Evolutionary conservation across 2,888 invertebrate genomes (phyloP).

Genomic region (Ptychoptera contaminata): DNA sequence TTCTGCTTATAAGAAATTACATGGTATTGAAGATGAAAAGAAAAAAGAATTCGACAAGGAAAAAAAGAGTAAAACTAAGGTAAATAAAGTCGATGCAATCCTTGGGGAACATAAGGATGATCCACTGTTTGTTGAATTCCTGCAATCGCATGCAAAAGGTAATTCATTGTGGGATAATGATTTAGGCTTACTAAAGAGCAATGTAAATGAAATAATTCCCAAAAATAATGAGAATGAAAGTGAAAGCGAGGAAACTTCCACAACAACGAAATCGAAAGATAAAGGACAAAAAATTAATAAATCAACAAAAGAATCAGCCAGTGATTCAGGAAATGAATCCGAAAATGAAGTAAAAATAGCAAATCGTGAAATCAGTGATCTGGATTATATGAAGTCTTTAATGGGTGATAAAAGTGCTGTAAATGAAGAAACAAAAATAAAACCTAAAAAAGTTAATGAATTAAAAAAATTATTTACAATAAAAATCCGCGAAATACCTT

Average conservation of each 20-base stretch:
- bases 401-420: constrained; percentile 11
- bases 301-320: constrained; percentile 13
- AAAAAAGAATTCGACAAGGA: constrained; percentile 17
- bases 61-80: constrained; percentile 15
- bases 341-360: constrained; percentile 31
- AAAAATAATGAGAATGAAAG: neutral
- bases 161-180: constrained; percentile 40
- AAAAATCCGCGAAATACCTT: constrained; percentile 64
- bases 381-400: constrained; percentile 58
- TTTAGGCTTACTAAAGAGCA: constrained; percentile 18
- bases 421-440: constrained; percentile 22
- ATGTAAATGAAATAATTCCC: constrained; percentile 6
- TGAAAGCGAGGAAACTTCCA: constrained; percentile 9
- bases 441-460: constrained; percentile 16
- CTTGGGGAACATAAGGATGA: constrained; percentile 71
- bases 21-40: constrained; percentile 26
- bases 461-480: constrained; percentile 37
- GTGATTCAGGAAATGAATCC: constrained; percentile 8
- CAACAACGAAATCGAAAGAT: neutral
- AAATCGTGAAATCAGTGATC: constrained; percentile 52
- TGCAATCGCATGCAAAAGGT: constrained; percentile 61
- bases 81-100: constrained; percentile 39
- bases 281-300: constrained; percentile 8
- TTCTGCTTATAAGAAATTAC: constrained; percentile 41
- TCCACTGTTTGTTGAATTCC: constrained; percentile 76